Percentiles rank a stretch among this genome's conserved stretches.
Conservation (phyloP, 2,888 invertebrate species). For the Sipunculus nudus region DNA sequence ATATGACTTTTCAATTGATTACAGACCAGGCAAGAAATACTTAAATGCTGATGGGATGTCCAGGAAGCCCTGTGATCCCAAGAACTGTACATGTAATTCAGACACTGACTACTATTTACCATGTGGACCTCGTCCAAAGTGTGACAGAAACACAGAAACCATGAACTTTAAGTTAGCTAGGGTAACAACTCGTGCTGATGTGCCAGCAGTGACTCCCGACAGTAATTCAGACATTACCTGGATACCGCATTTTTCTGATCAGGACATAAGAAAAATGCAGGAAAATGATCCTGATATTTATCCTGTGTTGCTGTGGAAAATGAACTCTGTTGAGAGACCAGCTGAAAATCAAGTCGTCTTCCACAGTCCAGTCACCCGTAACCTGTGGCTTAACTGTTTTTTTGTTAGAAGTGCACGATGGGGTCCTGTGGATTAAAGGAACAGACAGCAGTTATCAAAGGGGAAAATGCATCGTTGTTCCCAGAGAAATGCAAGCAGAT, state of each 20-base stretch:
- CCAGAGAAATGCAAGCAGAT: conserved; percentile 10
- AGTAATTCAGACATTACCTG: too few species aligned
- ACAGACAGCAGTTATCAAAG: conserved; percentile 9
- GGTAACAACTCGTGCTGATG: too few species aligned
- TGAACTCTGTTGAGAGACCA: not conserved
- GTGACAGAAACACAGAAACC: too few species aligned
- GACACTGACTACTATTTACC: too few species aligned
- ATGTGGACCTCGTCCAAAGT: too few species aligned
- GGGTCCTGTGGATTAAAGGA: conserved; percentile 14
- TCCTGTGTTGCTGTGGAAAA: not conserved
- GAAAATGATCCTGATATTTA: not conserved
- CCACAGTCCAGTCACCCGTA: conserved; percentile 3
- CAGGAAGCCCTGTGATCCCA: too few species aligned
- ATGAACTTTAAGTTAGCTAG: too few species aligned
- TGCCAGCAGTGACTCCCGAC: too few species aligned
- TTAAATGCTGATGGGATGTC: not conserved
- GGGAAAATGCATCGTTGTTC: too few species aligned
- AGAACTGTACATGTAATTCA: too few species aligned
- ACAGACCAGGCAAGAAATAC: not conserved
- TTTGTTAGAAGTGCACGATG: conserved; percentile 4
- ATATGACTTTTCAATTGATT: not conserved
- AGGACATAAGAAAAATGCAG: not conserved
- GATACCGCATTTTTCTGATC: too few species aligned
- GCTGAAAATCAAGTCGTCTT: conserved; percentile 1
- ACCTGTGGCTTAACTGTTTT: conserved; percentile 16